Evolutionary conservation across 2,888 invertebrate species (phyloP), one percentile per base, ranked within the genome.

Genomic region (Drosophila macrospina): DNA sequence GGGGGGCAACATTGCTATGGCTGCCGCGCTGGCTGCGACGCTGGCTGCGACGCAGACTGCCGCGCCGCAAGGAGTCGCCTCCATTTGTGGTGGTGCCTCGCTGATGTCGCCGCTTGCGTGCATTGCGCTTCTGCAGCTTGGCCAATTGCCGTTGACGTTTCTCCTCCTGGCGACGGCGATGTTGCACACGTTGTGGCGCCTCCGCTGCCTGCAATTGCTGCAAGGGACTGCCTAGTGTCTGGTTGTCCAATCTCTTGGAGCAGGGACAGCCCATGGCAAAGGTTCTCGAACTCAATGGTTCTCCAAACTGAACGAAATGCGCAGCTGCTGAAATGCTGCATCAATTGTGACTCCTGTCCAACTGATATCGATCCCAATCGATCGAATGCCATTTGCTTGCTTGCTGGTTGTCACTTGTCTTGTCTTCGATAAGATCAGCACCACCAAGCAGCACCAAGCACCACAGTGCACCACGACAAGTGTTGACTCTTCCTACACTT

Each of bases 221-320:
- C 60, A 92, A 52, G 7, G 92, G 91, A 88, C 82, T 91, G 37
- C 88, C 85, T 5, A 44, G 34, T 24, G 86, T 80, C 5, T 72
- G 42, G 30, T 11, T 70, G 37, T 77, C 80, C 30, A 64, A 26
- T 6, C 66, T 59, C 65, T 88, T 91, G 4, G 92, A 92, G 67
- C 89, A 89, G 42, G 87, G 84, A 54, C 88, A 88, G 32, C 92
- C 92, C 92, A 92, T 92, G n/a, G 6, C 44, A 20, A 10, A 20
- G 24, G 8, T 6, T 24, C 1, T 26, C 10, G 2, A 20, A 20
- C 20, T 5, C n/a, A n/a, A n/a, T n/a, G n/a, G n/a, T n/a, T 13
- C 3, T 4, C 20, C 44, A 7, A 1, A 1, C 4, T 5, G 30
- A 20, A 16, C 16, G 28, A 36, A 20, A 16, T 26, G 28, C 8